Base-by-base conservation (phyloP, 2,888 invertebrate species). In the Parthenolecanium corni region DNA sequence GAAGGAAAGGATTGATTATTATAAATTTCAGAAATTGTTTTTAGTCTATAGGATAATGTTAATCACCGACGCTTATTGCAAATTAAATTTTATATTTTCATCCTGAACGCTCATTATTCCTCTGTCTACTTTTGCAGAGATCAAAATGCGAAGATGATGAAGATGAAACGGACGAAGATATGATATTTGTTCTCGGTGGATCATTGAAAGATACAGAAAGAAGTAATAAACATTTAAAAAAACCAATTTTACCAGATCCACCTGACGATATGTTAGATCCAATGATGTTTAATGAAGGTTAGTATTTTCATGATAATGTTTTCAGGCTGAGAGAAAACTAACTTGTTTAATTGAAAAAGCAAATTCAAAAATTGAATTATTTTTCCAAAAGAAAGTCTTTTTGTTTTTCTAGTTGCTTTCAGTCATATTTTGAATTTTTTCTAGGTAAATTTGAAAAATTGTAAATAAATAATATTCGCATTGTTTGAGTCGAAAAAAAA, bases 181-280 rank as follows among this genome's bases (percentile, higher is more conserved):
- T 63, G 53, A 63, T 63, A 21, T 63, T 46, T 23, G 44, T 63
- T 11, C 31, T 47, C 23, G 63, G 63, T 21, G 63, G 63, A 21
- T 63, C 63, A 31, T 36, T 54, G 47, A 38, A 52, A 20, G 61
- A 61, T 38, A 47, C 36, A 14, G 61, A 61, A 36, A 46, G 36
- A 61, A 49, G n/a, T 36, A 31, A n/a, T 21, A 61, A 40, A 23
- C 12, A 20, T 61, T n/a, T 23, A 38, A 61, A 51, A 21, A 40
- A 38, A 9, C 36, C 47, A 20, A 23, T 51, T 6, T 18, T 36
- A n/a, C 23, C 14, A 16, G 58, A 58, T 14, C 25, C 31, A n/a
- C 49, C 38, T 5, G 47, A 49, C 14, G 40, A 49, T 49, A 16
- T 61, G n/a, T 18, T 21, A 14, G 61, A 61, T 38, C 36, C 49